Percentiles rank a stretch among this genome's conserved stretches.
Conservation (phyloP, 1,140 invertebrate species). For the Tetramorium simillimum region DNA sequence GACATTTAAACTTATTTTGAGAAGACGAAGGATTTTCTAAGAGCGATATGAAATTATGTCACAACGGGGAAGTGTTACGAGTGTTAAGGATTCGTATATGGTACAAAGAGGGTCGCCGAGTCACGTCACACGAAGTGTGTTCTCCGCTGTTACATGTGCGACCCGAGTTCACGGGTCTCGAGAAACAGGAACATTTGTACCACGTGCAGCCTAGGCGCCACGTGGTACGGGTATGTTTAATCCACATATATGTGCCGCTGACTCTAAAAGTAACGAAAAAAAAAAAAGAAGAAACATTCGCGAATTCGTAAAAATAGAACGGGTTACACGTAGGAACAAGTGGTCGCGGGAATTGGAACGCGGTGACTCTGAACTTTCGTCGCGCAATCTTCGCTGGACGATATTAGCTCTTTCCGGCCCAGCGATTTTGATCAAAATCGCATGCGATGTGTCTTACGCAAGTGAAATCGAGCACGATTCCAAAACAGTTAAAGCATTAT, state of each 20-base stretch:
- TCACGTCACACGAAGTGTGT: constrained; percentile 20
- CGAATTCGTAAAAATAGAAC: constrained; percentile 69
- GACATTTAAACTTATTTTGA: neutral
- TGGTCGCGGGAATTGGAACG: constrained; percentile 61
- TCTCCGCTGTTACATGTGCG: constrained; percentile 45
- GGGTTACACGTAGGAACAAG: constrained; percentile 59
- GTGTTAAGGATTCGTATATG: neutral
- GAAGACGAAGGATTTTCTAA: neutral
- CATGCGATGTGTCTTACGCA: neutral
- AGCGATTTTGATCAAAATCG: constrained; percentile 14
- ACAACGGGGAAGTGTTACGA: neutral
- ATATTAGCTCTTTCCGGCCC: constrained; percentile 13
- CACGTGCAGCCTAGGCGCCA: constrained; percentile 71
- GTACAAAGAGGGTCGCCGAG: neutral
- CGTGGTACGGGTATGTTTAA: constrained; percentile 64
- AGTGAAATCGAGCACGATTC: neutral
- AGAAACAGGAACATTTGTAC: constrained; percentile 61
- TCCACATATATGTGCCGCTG: constrained; percentile 6
- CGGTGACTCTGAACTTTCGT: neutral
- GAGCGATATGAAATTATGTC: neutral
- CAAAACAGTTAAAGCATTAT: constrained; percentile 6
- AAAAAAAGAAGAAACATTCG: constrained; percentile 26
- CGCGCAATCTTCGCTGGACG: neutral
- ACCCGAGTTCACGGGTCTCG: constrained; percentile 23
- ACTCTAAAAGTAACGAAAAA: constrained; percentile 23